Evolutionary conservation across 2,113 vertebrate species (phyloP), one percentile per base, ranked within the genome.

Genomic region (Oryzias celebensis): DNA sequence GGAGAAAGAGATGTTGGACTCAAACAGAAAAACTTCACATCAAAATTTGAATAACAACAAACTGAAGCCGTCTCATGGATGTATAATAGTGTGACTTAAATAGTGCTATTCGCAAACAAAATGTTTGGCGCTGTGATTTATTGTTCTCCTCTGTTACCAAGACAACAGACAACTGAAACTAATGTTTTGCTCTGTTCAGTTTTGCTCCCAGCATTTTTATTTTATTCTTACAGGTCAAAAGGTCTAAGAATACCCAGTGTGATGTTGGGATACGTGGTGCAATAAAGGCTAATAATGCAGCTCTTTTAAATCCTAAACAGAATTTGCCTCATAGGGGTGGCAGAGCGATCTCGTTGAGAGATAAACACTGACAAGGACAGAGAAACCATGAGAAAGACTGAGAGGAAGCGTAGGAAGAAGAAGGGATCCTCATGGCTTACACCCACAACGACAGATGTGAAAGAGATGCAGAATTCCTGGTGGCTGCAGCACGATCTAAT

Each of bases 81-180:
- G 23, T 46, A 60, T 18, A 22, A 16, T 15, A 43, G 68, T n/a
- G 41, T 15, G 22, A 24, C 69, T 72, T 57, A 54, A 56, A 59
- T 68, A 54, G 57, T 72, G 23, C 36, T 6, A 54, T 58, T 73
- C 52, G 51, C 55, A 44, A 31, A 54, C 52, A 22, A 47, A 81
- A 62, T 65, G 51, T 75, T 77, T 75, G 57, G 47, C 52, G 45
- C 53, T 65, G 26, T 23, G 61, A 62, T 17, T 75, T 62, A 7
- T 55, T 64, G 58, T 68, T 14, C 51, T 23, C 58, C 28, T 62
- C 66, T 66, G 81, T 87, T 84, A 58, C 77, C 79, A 85, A 70
- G 78, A 82, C 81, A 82, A 82, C 77, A 60, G 65, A 76, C 71
- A 45, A 65, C 76, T 70, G 68, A 75, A 75, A 66, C 52, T 22